A percentile compares a stretch with the other conserved stretches of the same genome.
Conservation (phyloP, 2,888 invertebrate genomes). For the Palloptera scutellata region DNA sequence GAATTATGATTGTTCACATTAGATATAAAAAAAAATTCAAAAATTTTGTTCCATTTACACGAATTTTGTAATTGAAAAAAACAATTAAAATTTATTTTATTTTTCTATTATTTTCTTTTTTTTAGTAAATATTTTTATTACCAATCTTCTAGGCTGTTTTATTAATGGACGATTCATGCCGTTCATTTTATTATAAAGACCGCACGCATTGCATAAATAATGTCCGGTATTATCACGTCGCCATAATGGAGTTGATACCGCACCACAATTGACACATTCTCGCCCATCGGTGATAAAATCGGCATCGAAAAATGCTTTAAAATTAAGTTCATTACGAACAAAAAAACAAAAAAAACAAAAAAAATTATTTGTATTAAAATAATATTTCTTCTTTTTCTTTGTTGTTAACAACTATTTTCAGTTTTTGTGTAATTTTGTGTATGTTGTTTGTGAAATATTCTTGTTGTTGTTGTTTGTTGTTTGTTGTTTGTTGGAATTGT, state of each 20-base stretch:
- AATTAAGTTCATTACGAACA: conserved; percentile 37
- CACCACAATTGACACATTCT: conserved; percentile 98
- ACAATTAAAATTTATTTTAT: conserved; percentile 27
- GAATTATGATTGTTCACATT: no score
- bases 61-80: not conserved
- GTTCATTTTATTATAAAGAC: conserved; percentile 97
- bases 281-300: conserved; percentile 80
- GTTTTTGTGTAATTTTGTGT: conserved; percentile 34
- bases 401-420: conserved; percentile 5
- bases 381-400: conserved; percentile 34
- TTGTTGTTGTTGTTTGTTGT: conserved; percentile 31
- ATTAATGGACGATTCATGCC: conserved; percentile 92
- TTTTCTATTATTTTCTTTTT: conserved; percentile 37
- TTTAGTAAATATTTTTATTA: conserved; percentile 62
- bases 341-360: conserved; percentile 24
- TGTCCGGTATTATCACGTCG: conserved; percentile 98
- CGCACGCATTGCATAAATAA: conserved; percentile 99
- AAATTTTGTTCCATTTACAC: conserved; percentile 35
- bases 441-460: conserved; percentile 29
- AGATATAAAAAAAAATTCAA: conserved; percentile 31
- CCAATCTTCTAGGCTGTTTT: conserved; percentile 91
- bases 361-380: conserved; percentile 29
- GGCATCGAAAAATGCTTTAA: conserved; percentile 65
- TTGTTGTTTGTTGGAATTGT: conserved; percentile 12
- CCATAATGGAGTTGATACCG: conserved; percentile 97